These are phyloP conservation scores for Halesus radiatus DNA, from an alignment of 1,140 invertebrate genomes.

Conservation along the genomic window DNA sequence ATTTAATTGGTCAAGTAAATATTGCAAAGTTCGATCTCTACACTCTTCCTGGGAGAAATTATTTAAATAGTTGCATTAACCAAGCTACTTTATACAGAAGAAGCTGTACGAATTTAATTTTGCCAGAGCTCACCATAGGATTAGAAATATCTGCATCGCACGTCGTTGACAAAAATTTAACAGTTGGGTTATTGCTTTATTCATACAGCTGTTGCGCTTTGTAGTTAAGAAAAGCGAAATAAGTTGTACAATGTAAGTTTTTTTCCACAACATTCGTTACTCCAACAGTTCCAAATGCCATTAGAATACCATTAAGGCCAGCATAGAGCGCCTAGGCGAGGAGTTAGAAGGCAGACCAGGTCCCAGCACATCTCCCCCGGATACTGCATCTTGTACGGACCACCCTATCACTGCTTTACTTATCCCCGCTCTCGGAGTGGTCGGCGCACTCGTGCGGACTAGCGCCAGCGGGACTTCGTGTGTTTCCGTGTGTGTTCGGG, in stretches of 20 bases:
- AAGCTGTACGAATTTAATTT: no score
- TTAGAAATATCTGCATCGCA: no score
- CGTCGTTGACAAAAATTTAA: no score
- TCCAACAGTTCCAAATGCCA: not conserved
- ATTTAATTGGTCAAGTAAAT: no score
- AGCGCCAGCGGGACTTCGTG: slow-evolving; percentile 28
- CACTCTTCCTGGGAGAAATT: no score
- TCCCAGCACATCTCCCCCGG: not conserved
- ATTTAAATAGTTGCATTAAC: no score
- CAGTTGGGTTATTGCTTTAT: no score
- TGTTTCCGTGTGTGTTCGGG: slow-evolving; percentile 33
- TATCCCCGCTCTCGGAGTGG: not conserved
- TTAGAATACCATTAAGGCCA: not conserved
- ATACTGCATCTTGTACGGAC: not conserved
- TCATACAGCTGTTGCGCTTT: no score
- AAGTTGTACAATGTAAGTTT: not conserved
- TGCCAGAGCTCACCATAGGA: no score
- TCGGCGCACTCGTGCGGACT: slow-evolving; percentile 48
- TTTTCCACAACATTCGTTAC: not conserved
- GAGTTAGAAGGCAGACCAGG: slow-evolving; percentile 1
- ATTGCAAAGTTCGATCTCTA: no score
- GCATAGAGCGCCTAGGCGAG: not conserved
- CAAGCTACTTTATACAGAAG: no score
- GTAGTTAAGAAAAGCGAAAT: no score
- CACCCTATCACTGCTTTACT: not conserved